phyloP scores from a whole-genome alignment of 1,140 invertebrate species.

The Copidosoma floridanum region DNA sequence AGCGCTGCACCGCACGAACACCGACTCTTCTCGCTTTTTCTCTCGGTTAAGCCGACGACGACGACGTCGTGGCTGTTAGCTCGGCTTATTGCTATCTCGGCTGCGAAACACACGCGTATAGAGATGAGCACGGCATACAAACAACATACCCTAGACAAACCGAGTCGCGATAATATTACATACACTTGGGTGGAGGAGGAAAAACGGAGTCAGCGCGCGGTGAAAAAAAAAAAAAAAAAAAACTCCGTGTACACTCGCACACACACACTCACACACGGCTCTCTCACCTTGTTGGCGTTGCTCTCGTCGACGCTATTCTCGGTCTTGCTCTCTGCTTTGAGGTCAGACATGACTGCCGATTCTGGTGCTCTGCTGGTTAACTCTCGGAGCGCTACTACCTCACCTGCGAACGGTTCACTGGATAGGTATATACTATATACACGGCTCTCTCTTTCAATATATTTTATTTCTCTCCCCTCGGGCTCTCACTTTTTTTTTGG shows the following conservation, averaged over 20 bases:
- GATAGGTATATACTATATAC: too few relatives aligned
- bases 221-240: conserved; percentile 4
- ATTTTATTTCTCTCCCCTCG: conserved; percentile 22
- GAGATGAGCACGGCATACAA: too few relatives aligned
- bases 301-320: conserved; percentile 57
- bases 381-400: neutral
- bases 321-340: conserved; percentile 56
- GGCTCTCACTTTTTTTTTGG: neutral
- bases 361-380: neutral
- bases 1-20: too few relatives aligned
- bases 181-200: conserved; percentile 39
- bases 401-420: too few relatives aligned
- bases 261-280: conserved; percentile 28
- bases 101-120: too few relatives aligned
- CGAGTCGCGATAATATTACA: too few relatives aligned
- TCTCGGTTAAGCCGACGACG: too few relatives aligned
- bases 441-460: neutral
- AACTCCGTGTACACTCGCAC: neutral
- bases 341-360: conserved; percentile 51
- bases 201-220: conserved; percentile 34
- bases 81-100: too few relatives aligned
- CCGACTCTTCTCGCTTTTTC: too few relatives aligned
- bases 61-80: too few relatives aligned
- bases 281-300: conserved; percentile 31
- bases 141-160: too few relatives aligned